A percentile compares a stretch with the other conserved stretches of the same genome.
Evolutionary conservation across 35 echinoderm and acorn worm genomes (phyloP).

Genomic region (Anneissia japonica): DNA sequence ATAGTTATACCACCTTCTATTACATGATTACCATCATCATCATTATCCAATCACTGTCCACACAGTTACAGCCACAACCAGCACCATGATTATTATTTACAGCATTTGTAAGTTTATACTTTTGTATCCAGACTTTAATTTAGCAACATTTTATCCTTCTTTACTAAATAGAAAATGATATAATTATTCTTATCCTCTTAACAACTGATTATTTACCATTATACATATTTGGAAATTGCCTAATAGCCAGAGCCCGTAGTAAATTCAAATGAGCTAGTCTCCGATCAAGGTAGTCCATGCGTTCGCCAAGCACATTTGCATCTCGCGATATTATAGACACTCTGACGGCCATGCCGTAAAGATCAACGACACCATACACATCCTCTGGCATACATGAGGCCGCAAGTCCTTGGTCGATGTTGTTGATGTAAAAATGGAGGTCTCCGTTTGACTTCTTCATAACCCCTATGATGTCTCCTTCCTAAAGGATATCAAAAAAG

Average conservation of each 20-base stretch:
- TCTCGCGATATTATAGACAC: conserved; percentile 5
- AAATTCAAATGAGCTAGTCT: neutral
- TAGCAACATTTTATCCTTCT: no score
- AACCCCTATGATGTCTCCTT: conserved; percentile 72
- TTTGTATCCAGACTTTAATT: no score
- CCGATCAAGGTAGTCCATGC: neutral
- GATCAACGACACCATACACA: conserved; percentile 90
- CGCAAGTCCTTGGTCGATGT: conserved; percentile 75
- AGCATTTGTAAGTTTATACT: no score
- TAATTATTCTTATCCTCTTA: no score
- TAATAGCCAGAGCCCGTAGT: neutral
- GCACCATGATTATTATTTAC: no score
- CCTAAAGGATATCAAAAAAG: no score
- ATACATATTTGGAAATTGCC: neutral
- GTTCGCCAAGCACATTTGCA: neutral
- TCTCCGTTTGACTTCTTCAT: conserved; percentile 72
- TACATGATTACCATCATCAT: no score
- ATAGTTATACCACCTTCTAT: no score
- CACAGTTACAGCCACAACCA: no score
- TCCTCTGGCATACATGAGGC: conserved; percentile 40
- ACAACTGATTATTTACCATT: no score
- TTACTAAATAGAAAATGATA: no score
- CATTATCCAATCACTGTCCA: no score
- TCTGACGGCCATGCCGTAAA: conserved; percentile 89
- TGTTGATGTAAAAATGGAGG: conserved; percentile 95